A percentile compares a stretch with the other conserved stretches of the same genome.
Evolutionary conservation across 1,140 invertebrate genomes (phyloP).

Genomic region (Cydia fagiglandana): DNA sequence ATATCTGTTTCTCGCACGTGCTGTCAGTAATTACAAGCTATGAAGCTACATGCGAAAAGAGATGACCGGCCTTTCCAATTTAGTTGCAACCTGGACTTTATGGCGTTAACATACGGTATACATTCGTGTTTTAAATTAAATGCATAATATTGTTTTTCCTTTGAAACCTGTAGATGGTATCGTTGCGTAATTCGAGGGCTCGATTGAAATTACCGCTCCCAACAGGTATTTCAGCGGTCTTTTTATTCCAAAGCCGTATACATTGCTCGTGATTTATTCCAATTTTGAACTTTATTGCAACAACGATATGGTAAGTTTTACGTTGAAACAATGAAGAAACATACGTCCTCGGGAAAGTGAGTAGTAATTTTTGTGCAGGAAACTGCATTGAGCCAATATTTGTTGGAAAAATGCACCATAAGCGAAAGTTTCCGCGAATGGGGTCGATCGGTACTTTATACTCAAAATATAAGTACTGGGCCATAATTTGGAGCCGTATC

Average conservation of each 20-base stretch:
- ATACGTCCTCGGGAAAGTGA: not conserved
- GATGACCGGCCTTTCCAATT: not conserved
- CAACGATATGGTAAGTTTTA: not conserved
- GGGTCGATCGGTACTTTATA: not conserved
- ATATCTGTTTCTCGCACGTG: not conserved
- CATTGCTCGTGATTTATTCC: not conserved
- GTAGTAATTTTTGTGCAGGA: not conserved
- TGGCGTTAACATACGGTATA: not conserved
- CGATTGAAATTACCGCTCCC: not conserved
- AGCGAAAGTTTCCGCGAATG: conserved; percentile 8
- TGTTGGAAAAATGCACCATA: not conserved
- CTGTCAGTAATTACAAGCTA: not conserved
- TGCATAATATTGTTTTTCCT: not conserved
- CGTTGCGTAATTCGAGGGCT: conserved; percentile 1
- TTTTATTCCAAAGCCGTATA: not conserved
- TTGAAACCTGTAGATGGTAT: not conserved
- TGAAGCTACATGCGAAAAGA: not conserved
- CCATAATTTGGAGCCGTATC: not conserved
- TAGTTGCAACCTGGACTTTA: not conserved
- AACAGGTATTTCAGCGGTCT: not conserved
- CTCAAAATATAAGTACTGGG: not conserved
- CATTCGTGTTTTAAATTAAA: not conserved
- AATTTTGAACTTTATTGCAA: not conserved
- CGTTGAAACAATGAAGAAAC: not conserved
- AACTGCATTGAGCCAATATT: not conserved